A percentile compares a stretch with the other conserved stretches of the same genome.
Evolutionary conservation across 1,140 invertebrate genomes (phyloP).

Genomic region (Drosophila rufa): DNA sequence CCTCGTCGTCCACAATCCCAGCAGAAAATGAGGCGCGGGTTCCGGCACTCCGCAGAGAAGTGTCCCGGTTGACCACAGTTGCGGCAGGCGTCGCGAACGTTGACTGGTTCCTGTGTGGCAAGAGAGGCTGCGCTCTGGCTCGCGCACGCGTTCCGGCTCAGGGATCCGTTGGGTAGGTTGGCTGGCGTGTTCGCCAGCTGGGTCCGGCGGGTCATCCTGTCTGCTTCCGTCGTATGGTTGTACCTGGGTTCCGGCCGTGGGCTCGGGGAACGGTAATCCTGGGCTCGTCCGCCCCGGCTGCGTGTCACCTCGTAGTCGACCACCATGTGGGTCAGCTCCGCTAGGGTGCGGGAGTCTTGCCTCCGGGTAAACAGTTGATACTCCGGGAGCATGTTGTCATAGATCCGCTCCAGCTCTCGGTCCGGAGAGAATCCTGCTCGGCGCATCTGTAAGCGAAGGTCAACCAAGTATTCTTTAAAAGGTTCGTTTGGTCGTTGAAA

Average conservation of each 20-base stretch:
- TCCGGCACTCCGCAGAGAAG: background rate
- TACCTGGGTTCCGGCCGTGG: too few relatives aligned
- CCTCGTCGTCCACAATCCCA: background rate
- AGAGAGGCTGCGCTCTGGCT: background rate
- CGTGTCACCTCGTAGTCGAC: background rate
- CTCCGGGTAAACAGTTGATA: background rate
- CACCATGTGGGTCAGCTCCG: background rate
- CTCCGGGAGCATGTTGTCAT: background rate
- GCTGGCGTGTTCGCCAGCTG: too few relatives aligned
- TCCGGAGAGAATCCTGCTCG: too few relatives aligned
- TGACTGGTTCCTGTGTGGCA: background rate
- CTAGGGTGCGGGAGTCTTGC: background rate
- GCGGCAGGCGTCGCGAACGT: constrained; percentile 1
- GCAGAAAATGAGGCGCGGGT: too few relatives aligned
- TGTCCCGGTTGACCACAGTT: background rate
- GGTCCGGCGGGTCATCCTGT: too few relatives aligned
- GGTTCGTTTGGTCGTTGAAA: too few relatives aligned
- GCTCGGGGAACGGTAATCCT: background rate
- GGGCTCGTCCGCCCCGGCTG: background rate
- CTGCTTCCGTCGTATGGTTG: too few relatives aligned
- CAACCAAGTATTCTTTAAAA: too few relatives aligned
- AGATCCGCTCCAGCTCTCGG: too few relatives aligned
- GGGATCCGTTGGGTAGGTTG: background rate
- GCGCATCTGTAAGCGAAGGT: too few relatives aligned
- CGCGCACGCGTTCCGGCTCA: background rate